Percentiles rank a stretch among this genome's conserved stretches.
phyloP scores from a whole-genome alignment of 1,140 invertebrate genomes.

The Ptiloglossa arizonensis region DNA sequence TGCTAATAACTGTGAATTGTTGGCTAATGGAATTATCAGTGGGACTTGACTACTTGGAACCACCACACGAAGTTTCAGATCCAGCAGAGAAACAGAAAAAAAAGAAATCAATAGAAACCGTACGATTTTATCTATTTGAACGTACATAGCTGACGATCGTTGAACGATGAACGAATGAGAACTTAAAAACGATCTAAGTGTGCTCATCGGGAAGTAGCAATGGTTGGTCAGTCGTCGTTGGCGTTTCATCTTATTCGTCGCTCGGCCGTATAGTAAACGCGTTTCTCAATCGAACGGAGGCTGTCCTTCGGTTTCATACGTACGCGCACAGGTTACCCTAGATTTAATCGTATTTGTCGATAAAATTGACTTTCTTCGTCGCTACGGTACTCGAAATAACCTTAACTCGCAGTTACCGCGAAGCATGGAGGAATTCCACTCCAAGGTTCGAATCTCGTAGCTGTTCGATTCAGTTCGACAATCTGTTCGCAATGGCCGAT shows the following conservation, averaged over 20 bases:
- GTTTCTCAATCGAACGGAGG: slow-evolving; percentile 39
- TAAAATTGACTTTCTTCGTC: slow-evolving; percentile 66
- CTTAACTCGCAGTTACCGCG: slow-evolving; percentile 6
- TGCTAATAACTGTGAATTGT: too few species aligned
- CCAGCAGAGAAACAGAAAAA: neutral
- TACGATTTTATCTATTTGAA: neutral
- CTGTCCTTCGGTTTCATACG: slow-evolving; percentile 37
- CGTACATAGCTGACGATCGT: neutral
- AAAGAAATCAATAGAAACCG: neutral
- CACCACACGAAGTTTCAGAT: neutral
- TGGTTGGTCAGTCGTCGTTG: slow-evolving; percentile 19
- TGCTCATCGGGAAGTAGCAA: neutral
- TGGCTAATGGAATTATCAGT: too few species aligned
- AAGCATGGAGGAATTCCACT: neutral
- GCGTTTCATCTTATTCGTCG: slow-evolving; percentile 6
- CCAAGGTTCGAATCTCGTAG: neutral
- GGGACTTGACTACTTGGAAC: too few species aligned
- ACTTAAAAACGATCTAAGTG: slow-evolving; percentile 5
- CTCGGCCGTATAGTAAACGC: slow-evolving; percentile 16
- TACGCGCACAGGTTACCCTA: slow-evolving; percentile 46
- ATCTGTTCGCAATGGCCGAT: neutral
- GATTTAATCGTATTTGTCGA: slow-evolving; percentile 67
- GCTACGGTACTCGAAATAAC: slow-evolving; percentile 34
- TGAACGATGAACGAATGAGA: neutral
- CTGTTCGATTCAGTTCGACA: neutral